These are phyloP conservation scores for Entomyzon cyanotis DNA, from an alignment of 2,113 vertebrate species.

Conservation along the genomic window DNA sequence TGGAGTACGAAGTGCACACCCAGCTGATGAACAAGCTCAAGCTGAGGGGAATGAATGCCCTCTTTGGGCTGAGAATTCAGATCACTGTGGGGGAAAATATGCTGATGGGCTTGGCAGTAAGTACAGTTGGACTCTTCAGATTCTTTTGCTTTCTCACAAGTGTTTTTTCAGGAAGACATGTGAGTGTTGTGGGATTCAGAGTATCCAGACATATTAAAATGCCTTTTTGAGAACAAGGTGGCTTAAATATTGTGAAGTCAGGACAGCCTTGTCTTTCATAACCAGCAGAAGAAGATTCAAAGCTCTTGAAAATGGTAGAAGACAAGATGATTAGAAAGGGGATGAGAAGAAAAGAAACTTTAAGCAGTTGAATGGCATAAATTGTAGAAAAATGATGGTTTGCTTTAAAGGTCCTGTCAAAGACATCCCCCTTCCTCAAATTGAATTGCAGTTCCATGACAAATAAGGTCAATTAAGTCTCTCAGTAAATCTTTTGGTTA, in stretches of 20 bases:
- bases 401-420: neutral
- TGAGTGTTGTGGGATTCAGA: neutral
- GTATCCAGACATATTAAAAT: neutral
- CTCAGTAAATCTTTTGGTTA: neutral
- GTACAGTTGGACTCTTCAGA: conserved; percentile 46
- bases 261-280: neutral
- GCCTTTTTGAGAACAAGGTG: neutral
- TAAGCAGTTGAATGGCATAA: neutral
- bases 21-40: conserved; percentile 99
- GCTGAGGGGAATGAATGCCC: conserved; percentile 92
- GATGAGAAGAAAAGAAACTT: neutral
- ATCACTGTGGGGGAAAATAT: conserved; percentile 97
- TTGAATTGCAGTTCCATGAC: neutral
- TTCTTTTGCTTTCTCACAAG: neutral
- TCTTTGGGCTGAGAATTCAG: conserved; percentile 94
- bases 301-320: neutral
- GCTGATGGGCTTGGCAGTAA: conserved; percentile 94
- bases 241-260: neutral
- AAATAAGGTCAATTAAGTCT: neutral
- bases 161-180: neutral
- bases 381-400: neutral
- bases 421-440: neutral
- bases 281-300: neutral
- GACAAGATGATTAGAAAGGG: neutral
- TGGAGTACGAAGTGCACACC: conserved; percentile 98